Evolutionary conservation across 2,113 vertebrate species (phyloP).

Genomic region (Vulpes vulpes): DNA sequence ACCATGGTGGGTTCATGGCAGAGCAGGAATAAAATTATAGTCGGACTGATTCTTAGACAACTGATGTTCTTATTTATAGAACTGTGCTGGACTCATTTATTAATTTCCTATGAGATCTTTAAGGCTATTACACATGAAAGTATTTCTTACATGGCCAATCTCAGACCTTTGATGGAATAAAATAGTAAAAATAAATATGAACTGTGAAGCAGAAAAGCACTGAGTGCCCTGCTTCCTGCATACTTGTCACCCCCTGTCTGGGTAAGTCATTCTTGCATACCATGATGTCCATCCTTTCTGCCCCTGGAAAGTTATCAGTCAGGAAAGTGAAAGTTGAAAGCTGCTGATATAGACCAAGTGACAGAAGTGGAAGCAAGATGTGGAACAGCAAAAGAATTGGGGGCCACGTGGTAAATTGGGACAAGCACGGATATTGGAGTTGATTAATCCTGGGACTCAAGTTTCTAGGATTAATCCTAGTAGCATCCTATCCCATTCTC

Average conservation of each 20-base stretch:
- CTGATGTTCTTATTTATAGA: neutral
- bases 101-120: conserved; percentile 21
- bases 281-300: neutral
- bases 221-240: neutral
- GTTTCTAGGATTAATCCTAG: neutral
- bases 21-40: neutral
- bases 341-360: neutral
- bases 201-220: neutral
- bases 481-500: neutral
- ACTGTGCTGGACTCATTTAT: neutral
- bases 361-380: neutral
- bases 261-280: neutral
- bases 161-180: conserved; percentile 12
- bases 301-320: neutral
- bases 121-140: neutral
- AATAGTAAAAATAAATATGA: neutral
- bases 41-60: neutral
- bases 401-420: neutral
- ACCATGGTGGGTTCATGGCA: neutral
- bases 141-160: neutral
- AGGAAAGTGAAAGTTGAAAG: conserved; percentile 6
- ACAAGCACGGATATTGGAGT: neutral
- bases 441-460: neutral
- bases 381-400: neutral
- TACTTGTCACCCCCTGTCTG: neutral